A percentile compares a stretch with the other conserved stretches of the same genome.
phyloP scores from a whole-genome alignment of 2,113 vertebrate species.

The Calonectris borealis region DNA sequence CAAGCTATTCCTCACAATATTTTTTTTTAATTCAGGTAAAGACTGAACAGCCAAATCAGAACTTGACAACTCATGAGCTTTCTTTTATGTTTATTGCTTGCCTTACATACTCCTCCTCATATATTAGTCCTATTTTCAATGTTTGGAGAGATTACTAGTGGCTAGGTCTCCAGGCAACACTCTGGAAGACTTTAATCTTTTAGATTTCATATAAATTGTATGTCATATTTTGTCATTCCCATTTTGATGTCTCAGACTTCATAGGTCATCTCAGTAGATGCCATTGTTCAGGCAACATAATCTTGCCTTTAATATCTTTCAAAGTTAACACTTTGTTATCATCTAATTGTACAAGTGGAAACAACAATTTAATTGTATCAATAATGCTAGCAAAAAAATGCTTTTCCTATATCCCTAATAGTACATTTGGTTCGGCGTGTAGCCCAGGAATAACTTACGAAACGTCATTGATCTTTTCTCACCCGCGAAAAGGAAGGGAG shows the following conservation, averaged over 20 bases:
- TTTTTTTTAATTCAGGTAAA: background rate
- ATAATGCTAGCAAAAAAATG: background rate
- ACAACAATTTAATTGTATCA: background rate
- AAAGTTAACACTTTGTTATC: background rate
- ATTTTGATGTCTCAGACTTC: constrained; percentile 10
- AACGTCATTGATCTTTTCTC: background rate
- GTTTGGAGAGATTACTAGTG: background rate
- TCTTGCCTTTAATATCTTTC: background rate
- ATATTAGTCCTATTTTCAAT: background rate
- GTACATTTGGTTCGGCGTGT: background rate
- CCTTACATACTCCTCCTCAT: background rate
- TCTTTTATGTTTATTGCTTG: constrained; percentile 35
- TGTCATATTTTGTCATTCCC: constrained; percentile 1
- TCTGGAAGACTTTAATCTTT: background rate
- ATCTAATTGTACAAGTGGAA: background rate
- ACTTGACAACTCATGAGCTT: background rate
- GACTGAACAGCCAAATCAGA: background rate
- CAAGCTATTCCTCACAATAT: background rate
- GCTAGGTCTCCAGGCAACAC: constrained; percentile 1
- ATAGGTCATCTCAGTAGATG: background rate
- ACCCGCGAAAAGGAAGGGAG: background rate
- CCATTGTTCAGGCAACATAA: background rate
- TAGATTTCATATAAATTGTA: constrained; percentile 12
- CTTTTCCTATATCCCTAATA: background rate
- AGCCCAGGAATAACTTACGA: background rate